Evolutionary conservation across 1,140 invertebrate species (phyloP).

Genomic region (Neodiprion pinetum): DNA sequence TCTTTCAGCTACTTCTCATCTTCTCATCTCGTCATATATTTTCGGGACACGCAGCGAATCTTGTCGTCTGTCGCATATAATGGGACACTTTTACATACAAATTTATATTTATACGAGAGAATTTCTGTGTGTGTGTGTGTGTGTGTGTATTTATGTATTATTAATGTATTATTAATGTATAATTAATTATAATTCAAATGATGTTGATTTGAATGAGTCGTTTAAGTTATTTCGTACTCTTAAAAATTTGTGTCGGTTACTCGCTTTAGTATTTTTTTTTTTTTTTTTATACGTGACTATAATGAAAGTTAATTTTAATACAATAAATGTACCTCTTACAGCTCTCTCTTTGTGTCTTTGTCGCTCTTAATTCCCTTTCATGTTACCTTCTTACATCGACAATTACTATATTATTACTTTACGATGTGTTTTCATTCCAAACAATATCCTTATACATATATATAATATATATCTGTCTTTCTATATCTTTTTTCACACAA

Average conservation of each 20-base stretch:
- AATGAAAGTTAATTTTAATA: slow-evolving; percentile 8
- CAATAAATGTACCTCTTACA: not conserved
- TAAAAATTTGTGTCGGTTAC: not conserved
- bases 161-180: not conserved
- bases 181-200: slow-evolving; percentile 1
- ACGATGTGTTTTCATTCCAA: not conserved
- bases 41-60: not conserved
- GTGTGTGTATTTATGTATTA: not conserved
- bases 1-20: too few species aligned
- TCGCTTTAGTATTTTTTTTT: not conserved
- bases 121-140: not conserved
- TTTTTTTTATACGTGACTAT: not conserved
- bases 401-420: not conserved
- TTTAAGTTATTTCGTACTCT: not conserved
- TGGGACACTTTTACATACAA: not conserved
- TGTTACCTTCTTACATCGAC: too few species aligned
- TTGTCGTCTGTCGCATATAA: not conserved
- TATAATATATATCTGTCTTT: not conserved
- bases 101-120: not conserved
- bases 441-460: not conserved
- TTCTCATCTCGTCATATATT: not conserved
- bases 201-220: not conserved
- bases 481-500: not conserved
- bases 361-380: too few species aligned
- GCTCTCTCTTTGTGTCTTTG: too few species aligned